phyloP scores from a whole-genome alignment of 2,113 vertebrate genomes.

The Oryzias woworae region DNA sequence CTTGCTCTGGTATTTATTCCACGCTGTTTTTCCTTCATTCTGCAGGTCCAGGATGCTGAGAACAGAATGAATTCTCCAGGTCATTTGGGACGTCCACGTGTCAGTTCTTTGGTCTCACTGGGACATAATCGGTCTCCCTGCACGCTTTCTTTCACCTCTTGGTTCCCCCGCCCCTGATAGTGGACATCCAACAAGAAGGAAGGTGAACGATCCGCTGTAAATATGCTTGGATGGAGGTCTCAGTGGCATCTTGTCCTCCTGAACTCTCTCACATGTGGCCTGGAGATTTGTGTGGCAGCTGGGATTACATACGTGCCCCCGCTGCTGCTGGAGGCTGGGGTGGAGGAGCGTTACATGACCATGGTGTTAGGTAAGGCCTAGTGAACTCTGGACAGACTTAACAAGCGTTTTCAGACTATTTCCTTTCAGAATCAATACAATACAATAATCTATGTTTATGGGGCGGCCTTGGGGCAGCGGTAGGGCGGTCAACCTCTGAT shows the following conservation, averaged over 20 bases:
- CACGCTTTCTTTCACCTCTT: slow-evolving; percentile 7
- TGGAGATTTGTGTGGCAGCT: slow-evolving; percentile 84
- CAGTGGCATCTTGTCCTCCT: slow-evolving; percentile 80
- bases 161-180: slow-evolving; percentile 39
- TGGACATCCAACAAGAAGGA: slow-evolving; percentile 44
- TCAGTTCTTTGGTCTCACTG: slow-evolving; percentile 36
- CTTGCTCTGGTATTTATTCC: not conserved
- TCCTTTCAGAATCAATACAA: too few species aligned
- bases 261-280: slow-evolving; percentile 81
- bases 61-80: slow-evolving; percentile 67
- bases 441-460: too few species aligned
- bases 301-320: slow-evolving; percentile 83
- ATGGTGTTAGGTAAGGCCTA: slow-evolving; percentile 80
- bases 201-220: slow-evolving; percentile 60
- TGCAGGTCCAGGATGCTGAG: slow-evolving; percentile 72
- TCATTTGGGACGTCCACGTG: slow-evolving; percentile 49
- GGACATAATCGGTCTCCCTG: slow-evolving; percentile 41
- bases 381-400: not conserved
- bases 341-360: slow-evolving; percentile 83
- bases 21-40: slow-evolving; percentile 4
- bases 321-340: slow-evolving; percentile 79
- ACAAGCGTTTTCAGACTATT: not conserved
- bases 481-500: too few species aligned
- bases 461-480: too few species aligned
- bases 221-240: slow-evolving; percentile 80